Evolutionary conservation across 2,888 invertebrate species (phyloP), one percentile per base, ranked within the genome.

Genomic region (Oscheius sp.): DNA sequence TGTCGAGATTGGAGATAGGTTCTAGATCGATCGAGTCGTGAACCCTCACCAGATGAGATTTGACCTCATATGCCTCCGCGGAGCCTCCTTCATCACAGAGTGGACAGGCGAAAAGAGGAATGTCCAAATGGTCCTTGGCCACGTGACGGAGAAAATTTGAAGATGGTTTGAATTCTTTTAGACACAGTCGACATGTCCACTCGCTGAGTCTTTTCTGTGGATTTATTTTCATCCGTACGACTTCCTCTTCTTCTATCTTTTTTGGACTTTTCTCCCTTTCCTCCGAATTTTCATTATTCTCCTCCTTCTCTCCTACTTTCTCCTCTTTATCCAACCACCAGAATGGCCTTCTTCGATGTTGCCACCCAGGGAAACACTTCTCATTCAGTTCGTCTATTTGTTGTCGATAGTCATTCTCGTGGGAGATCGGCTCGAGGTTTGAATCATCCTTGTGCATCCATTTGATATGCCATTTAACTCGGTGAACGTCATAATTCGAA

Each of bases 81-180:
- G 67, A 72, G 28, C 70, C 68, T 41, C 72, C 70, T 68, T 59
- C 79, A 63, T 73, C 77, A 70, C 73, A 80, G 2, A 77, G 72
- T 51, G 71, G 75, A 67, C 75, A 80, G 68, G 71, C 74, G 71
- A 71, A 78, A 49, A 79, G 73, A 62, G 75, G 73, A 28, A 70
- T 86, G 77, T 69, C 83, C 83, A 78, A 80, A 78, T 67, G 86
- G 59, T 77, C 80, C 61, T 75, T 80, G 65, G 79, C 79, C 38
- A 80, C 80, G 67, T 80, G 80, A 8, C 77, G 67, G 33, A 80
- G 69, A 65, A 80, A 80, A 49, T 80, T 80, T 2, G 77, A 74
- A 4, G 70, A 66, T 12, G 79, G 77, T 62, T 77, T 80, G 68
- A 80, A 70, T 44, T 75, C 77, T 45, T 73, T 74, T 14, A 61